Evolutionary conservation across 2,888 invertebrate species (phyloP).

Genomic region (Drosophila aldrichi): DNA sequence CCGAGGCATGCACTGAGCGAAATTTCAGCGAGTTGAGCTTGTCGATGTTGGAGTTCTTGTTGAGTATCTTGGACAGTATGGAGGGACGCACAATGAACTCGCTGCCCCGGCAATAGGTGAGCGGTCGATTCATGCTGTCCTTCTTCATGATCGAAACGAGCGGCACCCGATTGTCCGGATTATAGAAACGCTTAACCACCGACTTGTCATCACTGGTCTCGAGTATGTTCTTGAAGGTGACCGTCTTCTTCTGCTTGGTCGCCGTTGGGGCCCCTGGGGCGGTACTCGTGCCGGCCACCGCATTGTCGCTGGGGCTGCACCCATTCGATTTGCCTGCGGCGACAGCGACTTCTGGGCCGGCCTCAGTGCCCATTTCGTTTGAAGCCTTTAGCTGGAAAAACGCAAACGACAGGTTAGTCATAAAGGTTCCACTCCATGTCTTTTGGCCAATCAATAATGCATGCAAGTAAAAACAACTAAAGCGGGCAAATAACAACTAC

Average conservation of each 20-base stretch:
- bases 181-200: conserved; percentile 87
- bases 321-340: conserved; percentile 27
- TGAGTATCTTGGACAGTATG: conserved; percentile 88
- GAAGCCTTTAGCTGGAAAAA: conserved; percentile 60
- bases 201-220: conserved; percentile 88
- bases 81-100: conserved; percentile 88
- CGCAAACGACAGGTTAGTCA: conserved; percentile 51
- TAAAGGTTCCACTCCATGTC: conserved; percentile 31
- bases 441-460: conserved; percentile 70
- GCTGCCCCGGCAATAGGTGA: conserved; percentile 87
- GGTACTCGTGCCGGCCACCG: conserved; percentile 15
- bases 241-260: conserved; percentile 87
- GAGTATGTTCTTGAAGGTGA: conserved; percentile 88
- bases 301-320: conserved; percentile 26
- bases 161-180: conserved; percentile 88
- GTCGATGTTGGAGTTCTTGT: conserved; percentile 86
- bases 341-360: conserved; percentile 40
- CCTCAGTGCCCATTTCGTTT: conserved; percentile 66
- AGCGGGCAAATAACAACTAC: conserved; percentile 19
- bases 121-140: conserved; percentile 87
- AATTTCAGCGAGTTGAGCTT: conserved; percentile 85
- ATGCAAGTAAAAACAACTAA: conserved; percentile 58
- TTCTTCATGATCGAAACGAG: conserved; percentile 88
- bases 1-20: conserved; percentile 63
- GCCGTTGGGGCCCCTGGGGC: conserved; percentile 24